These are phyloP conservation scores for Epistrophe grossulariae DNA, from an alignment of 2,888 invertebrate species.

Conservation along the genomic window DNA sequence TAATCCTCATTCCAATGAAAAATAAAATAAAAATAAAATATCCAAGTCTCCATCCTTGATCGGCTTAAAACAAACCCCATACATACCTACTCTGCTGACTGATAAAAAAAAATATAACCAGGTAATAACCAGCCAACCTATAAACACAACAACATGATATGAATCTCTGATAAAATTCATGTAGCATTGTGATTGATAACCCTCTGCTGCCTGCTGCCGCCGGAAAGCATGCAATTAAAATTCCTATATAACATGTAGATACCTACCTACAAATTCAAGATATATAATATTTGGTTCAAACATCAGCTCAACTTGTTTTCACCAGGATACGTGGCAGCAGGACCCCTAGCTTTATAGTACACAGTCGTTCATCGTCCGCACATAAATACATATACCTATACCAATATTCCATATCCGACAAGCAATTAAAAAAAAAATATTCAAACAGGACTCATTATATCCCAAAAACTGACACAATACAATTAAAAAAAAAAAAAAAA, in stretches of 20 bases:
- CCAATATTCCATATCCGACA: slow-evolving; percentile 60
- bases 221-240: slow-evolving; percentile 60
- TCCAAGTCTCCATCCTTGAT: slow-evolving; percentile 29
- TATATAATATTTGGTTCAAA: slow-evolving; percentile 10
- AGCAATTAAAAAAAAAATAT: slow-evolving; percentile 65
- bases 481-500: slow-evolving; percentile 21
- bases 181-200: slow-evolving; percentile 62
- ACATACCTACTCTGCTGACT: neutral
- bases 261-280: slow-evolving; percentile 14
- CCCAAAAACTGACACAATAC: slow-evolving; percentile 27
- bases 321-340: neutral
- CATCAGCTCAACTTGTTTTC: neutral
- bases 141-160: slow-evolving; percentile 18
- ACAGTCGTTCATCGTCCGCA: slow-evolving; percentile 35
- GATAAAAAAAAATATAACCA: slow-evolving; percentile 4
- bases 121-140: neutral
- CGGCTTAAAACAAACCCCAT: slow-evolving; percentile 16
- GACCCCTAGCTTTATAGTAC: neutral
- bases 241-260: slow-evolving; percentile 14
- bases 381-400: too few relatives aligned
- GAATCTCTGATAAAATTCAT: slow-evolving; percentile 51
- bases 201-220: neutral
- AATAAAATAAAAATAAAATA: neutral
- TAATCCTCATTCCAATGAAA: slow-evolving; percentile 35
- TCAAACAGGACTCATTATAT: slow-evolving; percentile 64